Percentiles rank a stretch among this genome's conserved stretches.
These are phyloP conservation scores for Rhombomys opimus DNA, from an alignment of 2,113 vertebrate genomes.

Conservation along the genomic window DNA sequence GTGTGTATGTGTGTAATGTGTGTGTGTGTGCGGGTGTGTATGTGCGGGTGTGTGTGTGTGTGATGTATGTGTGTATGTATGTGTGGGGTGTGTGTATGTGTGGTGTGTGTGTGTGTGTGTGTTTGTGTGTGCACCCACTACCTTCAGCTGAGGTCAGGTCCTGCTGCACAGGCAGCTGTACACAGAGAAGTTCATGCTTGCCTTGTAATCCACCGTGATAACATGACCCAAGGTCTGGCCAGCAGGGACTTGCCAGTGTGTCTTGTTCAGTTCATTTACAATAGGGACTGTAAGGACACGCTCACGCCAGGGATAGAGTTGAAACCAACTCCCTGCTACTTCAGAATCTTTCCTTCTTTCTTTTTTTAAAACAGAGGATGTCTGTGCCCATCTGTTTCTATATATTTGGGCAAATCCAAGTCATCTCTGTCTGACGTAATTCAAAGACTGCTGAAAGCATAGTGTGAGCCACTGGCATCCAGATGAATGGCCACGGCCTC, in stretches of 20 bases:
- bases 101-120: no score
- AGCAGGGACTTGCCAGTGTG: background rate
- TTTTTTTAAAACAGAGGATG: background rate
- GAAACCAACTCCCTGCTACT: background rate
- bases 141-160: background rate
- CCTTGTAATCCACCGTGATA: rapidly evolving
- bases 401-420: background rate
- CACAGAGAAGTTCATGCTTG: background rate
- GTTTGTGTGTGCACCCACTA: background rate
- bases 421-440: background rate
- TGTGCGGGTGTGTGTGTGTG: background rate
- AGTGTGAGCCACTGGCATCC: background rate
- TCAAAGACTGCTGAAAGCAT: background rate
- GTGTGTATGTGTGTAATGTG: background rate
- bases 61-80: no score
- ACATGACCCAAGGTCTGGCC: background rate
- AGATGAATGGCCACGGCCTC: background rate
- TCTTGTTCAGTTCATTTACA: background rate
- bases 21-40: background rate
- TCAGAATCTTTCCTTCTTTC: constrained; percentile 2
- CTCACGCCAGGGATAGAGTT: background rate
- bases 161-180: background rate
- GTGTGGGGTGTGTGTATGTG: background rate
- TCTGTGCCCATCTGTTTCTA: constrained; percentile 21
- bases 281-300: background rate